phyloP scores from a whole-genome alignment of 1,140 invertebrate genomes.

The Parapsyche elsis region DNA sequence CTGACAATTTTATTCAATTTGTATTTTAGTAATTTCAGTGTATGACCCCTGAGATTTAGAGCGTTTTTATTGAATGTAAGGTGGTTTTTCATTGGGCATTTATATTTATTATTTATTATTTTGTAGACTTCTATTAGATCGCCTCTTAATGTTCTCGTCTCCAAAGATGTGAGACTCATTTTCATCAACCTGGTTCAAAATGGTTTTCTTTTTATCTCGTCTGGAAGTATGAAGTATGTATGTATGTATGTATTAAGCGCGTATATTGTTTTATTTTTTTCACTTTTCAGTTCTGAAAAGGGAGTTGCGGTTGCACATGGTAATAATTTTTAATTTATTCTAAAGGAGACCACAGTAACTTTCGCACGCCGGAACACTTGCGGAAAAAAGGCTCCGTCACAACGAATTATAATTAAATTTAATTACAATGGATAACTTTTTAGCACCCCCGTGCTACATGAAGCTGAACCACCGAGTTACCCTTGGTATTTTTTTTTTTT shows the following conservation, averaged over 20 bases:
- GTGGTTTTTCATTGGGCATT: no score
- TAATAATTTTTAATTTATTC: conserved; percentile 32
- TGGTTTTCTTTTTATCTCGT: not conserved
- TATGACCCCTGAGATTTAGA: no score
- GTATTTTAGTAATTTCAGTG: no score
- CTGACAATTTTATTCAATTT: no score
- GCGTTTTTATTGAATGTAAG: no score
- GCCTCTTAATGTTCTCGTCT: no score
- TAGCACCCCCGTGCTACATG: not conserved
- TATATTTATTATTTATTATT: no score
- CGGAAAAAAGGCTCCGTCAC: conserved; percentile 29
- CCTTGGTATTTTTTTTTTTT: not conserved
- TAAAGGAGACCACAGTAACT: conserved; percentile 17
- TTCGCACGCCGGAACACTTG: conserved; percentile 22
- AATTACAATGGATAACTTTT: conserved; percentile 34
- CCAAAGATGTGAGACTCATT: no score
- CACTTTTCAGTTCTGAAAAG: not conserved
- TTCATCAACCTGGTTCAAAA: no score
- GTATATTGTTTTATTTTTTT: not conserved
- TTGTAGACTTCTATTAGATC: no score
- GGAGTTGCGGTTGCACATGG: conserved; percentile 14
- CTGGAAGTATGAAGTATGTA: not conserved
- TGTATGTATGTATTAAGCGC: not conserved
- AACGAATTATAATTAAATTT: conserved; percentile 34
- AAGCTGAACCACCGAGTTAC: conserved; percentile 20